Conservation (phyloP, 2,888 invertebrate genomes). For the Calephelis perditalis region DNA sequence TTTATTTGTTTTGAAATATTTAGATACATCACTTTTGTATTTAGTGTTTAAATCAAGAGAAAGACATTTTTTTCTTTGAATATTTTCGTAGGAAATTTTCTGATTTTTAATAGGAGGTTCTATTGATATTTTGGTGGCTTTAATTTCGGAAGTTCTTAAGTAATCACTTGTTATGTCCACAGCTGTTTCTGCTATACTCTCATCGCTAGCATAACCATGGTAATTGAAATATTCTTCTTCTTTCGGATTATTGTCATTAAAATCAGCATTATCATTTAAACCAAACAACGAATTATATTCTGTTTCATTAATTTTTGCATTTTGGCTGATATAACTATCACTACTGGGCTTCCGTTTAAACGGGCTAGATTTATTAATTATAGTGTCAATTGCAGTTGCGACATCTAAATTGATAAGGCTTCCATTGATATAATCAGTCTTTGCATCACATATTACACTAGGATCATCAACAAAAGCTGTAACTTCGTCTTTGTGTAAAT, state of each 20-base stretch:
- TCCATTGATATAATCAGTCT: neutral
- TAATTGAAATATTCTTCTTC: conserved; percentile 43
- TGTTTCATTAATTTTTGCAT: neutral
- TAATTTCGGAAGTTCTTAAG: conserved; percentile 39
- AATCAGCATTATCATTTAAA: neutral
- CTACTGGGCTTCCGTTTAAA: conserved; percentile 3
- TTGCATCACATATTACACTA: neutral
- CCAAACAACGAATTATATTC: too few relatives aligned
- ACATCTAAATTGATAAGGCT: neutral
- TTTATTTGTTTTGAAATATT: conserved; percentile 17
- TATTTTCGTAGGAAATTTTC: conserved; percentile 26
- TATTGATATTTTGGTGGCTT: conserved; percentile 27
- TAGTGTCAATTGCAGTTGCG: neutral
- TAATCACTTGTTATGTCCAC: conserved; percentile 65
- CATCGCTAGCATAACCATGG: conserved; percentile 74
- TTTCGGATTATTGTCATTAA: conserved; percentile 9
- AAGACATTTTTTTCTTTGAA: conserved; percentile 44
- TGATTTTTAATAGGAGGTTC: conserved; percentile 9
- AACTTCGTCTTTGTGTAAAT: neutral
- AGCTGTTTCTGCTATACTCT: conserved; percentile 71
- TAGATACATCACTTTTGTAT: conserved; percentile 35
- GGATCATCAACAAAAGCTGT: neutral
- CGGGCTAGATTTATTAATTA: neutral
- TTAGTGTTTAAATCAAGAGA: conserved; percentile 53
- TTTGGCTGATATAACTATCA: conserved; percentile 1